Evolutionary conservation across 2,113 vertebrate genomes (phyloP).

Genomic region (Acrocephalus arundinaceus): DNA sequence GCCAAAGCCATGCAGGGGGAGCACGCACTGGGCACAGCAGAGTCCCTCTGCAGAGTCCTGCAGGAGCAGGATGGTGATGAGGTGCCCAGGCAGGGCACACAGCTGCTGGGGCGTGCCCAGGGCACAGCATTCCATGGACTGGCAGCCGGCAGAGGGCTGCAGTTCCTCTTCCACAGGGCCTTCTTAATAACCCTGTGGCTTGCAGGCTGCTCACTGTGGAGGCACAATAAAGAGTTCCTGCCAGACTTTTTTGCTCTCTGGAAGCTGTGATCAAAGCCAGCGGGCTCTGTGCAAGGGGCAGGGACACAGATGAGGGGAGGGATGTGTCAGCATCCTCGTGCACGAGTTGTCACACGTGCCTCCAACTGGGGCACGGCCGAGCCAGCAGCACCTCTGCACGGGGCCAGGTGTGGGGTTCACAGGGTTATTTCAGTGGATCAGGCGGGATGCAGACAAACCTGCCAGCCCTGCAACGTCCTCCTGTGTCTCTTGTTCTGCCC

Average conservation of each 20-base stretch:
- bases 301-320: neutral
- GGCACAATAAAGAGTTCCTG: neutral
- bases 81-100: neutral
- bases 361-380: accelerated
- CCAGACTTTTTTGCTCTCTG: neutral
- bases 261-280: neutral
- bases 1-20: accelerated
- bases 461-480: neutral
- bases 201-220: accelerated
- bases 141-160: conserved; percentile 9
- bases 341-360: accelerated
- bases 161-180: neutral
- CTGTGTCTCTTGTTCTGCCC: neutral
- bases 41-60: neutral
- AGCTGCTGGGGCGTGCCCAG: neutral
- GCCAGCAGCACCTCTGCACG: accelerated
- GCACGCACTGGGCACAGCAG: neutral
- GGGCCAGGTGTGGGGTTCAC: neutral
- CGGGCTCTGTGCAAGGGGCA: neutral
- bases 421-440: neutral
- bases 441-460: neutral
- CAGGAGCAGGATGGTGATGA: neutral
- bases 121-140: neutral
- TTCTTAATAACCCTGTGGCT: neutral
- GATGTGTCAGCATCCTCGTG: neutral